Conservation (phyloP, 1,140 invertebrate species). For the Melitaea cinxia region DNA sequence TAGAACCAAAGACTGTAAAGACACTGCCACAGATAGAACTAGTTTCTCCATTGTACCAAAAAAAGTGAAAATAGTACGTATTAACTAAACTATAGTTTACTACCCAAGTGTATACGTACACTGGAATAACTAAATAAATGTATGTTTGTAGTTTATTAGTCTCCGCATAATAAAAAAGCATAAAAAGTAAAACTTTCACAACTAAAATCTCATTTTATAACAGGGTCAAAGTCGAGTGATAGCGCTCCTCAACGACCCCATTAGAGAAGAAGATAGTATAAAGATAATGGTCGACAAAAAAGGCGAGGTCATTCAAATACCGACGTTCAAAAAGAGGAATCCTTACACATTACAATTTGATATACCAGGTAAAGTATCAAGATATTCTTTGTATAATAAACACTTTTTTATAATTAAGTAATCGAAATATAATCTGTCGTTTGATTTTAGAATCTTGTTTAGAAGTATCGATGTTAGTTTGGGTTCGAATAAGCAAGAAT, state of each 20-base stretch:
- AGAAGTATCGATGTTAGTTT: slow-evolving; percentile 91
- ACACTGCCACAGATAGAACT: slow-evolving; percentile 84
- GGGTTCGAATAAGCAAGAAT: slow-evolving; percentile 90
- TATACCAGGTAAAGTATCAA: slow-evolving; percentile 83
- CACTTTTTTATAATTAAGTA: neutral
- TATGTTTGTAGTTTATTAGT: no score
- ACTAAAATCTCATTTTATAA: slow-evolving; percentile 6
- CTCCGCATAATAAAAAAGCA: slow-evolving; percentile 6
- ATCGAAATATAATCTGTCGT: neutral
- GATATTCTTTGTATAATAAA: neutral
- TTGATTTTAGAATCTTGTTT: slow-evolving; percentile 84
- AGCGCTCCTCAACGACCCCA: slow-evolving; percentile 88
- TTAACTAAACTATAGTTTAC: neutral
- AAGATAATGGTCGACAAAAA: slow-evolving; percentile 90
- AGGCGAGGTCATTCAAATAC: slow-evolving; percentile 88
- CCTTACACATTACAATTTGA: slow-evolving; percentile 91
- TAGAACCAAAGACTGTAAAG: slow-evolving; percentile 83
- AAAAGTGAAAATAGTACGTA: slow-evolving; percentile 89
- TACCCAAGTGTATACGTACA: no score
- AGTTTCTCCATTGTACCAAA: slow-evolving; percentile 90
- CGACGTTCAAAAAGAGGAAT: slow-evolving; percentile 88
- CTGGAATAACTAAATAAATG: no score
- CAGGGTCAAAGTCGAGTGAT: slow-evolving; percentile 92
- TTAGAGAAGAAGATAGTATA: slow-evolving; percentile 87
- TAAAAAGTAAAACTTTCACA: neutral